Conservation (phyloP, 2,888 invertebrate species). For the Priocnemis perturbator region DNA sequence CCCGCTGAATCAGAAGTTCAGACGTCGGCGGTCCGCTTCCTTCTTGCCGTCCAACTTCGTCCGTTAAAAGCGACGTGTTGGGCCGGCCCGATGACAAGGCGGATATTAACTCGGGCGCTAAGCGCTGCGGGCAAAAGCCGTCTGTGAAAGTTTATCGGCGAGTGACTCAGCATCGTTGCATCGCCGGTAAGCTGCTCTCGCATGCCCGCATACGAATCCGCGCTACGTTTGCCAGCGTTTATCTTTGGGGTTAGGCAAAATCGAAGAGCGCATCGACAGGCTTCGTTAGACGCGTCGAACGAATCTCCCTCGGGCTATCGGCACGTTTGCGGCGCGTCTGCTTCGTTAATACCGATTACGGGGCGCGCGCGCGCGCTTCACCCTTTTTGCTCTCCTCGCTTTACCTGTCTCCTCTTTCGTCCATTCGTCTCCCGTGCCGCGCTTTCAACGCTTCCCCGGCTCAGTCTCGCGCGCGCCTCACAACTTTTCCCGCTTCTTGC, state of each 20-base stretch:
- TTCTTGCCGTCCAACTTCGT: slow-evolving; percentile 7
- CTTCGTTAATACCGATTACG: slow-evolving; percentile 44
- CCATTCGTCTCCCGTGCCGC: no score
- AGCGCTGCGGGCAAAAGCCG: slow-evolving; percentile 21
- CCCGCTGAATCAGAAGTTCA: no score
- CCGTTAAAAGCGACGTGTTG: slow-evolving; percentile 14
- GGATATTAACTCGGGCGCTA: slow-evolving; percentile 31
- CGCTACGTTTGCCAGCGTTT: slow-evolving; percentile 38
- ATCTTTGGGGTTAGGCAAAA: slow-evolving; percentile 30
- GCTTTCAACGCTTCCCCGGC: no score
- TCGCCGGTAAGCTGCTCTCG: no score
- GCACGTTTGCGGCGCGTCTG: slow-evolving; percentile 30
- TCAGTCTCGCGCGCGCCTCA: no score
- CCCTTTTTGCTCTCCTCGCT: no score
- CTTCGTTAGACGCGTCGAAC: slow-evolving; percentile 42
- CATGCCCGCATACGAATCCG: background rate
- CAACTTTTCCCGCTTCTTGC: no score
- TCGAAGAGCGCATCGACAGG: slow-evolving; percentile 31
- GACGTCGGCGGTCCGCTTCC: background rate
- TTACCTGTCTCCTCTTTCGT: no score
- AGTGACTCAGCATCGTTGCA: slow-evolving; percentile 15
- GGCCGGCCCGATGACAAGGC: slow-evolving; percentile 32
- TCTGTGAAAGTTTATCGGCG: slow-evolving; percentile 16
- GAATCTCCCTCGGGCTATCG: slow-evolving; percentile 34
- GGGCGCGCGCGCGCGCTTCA: background rate